A percentile compares a stretch with the other conserved stretches of the same genome.
These are phyloP conservation scores for Centropus bengalensis DNA, from an alignment of 2,113 vertebrate species.

Conservation along the genomic window DNA sequence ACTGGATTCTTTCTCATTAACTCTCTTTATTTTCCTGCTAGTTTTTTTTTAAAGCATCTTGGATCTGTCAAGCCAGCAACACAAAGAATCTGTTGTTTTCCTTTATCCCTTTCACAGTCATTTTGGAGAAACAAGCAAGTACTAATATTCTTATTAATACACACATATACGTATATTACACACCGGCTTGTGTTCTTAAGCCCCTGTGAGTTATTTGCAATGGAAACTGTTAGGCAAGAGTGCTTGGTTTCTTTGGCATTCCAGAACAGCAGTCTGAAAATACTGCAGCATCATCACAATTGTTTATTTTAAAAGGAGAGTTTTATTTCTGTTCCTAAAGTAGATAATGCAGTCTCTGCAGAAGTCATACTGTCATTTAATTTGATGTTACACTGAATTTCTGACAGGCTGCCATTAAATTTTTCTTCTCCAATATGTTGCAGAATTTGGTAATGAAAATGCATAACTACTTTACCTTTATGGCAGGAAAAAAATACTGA, in stretches of 20 bases:
- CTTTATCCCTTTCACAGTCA: constrained; percentile 25
- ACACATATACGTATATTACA: not conserved
- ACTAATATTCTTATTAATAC: not conserved
- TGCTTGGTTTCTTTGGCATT: not conserved
- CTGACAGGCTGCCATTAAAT: not conserved
- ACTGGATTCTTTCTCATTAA: constrained; percentile 8
- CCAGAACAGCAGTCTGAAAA: not conserved
- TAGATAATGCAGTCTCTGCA: not conserved
- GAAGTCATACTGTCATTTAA: not conserved
- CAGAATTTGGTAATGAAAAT: not conserved
- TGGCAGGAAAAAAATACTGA: not conserved
- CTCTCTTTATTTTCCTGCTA: not conserved
- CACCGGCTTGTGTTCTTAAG: not conserved
- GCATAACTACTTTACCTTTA: not conserved
- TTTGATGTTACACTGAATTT: not conserved
- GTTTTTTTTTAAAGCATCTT: not conserved
- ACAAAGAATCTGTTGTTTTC: constrained; percentile 31
- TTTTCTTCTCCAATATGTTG: not conserved
- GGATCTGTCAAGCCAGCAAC: not conserved
- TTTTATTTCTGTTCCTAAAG: not conserved
- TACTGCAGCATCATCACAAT: not conserved
- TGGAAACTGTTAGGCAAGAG: not conserved
- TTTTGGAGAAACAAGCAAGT: not conserved
- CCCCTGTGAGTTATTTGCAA: not conserved
- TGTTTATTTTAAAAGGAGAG: not conserved